Evolutionary conservation across 1,140 invertebrate genomes (phyloP).

Genomic region (Marisa cornuarietis): DNA sequence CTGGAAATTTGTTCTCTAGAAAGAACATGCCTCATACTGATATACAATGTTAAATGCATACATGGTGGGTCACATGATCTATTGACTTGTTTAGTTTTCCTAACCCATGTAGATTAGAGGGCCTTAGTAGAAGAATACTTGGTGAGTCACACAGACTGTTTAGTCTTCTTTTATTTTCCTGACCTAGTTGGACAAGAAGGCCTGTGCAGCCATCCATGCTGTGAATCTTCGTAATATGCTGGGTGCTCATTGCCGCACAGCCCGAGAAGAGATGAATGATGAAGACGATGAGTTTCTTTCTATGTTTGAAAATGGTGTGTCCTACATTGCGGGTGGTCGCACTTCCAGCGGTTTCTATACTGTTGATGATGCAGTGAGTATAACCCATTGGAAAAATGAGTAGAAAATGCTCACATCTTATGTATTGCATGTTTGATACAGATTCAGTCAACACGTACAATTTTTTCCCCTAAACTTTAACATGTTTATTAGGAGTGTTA

Average conservation of each 20-base stretch:
- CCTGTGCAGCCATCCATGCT: slow-evolving; percentile 98
- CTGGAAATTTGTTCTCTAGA: too few species aligned
- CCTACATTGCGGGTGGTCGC: slow-evolving; percentile 95
- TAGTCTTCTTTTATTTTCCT: not conserved
- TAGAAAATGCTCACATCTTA: not conserved
- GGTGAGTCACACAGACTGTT: too few species aligned
- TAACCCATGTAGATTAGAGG: too few species aligned
- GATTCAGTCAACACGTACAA: too few species aligned
- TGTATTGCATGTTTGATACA: too few species aligned
- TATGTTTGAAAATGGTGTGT: slow-evolving; percentile 91
- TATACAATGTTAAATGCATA: too few species aligned
- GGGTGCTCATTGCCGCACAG: slow-evolving; percentile 95
- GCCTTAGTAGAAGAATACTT: too few species aligned
- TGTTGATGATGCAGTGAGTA: slow-evolving; percentile 75
- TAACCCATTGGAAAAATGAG: not conserved
- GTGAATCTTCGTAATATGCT: slow-evolving; percentile 97
- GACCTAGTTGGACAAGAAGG: slow-evolving; percentile 89
- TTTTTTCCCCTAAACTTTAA: too few species aligned
- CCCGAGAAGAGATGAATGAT: slow-evolving; percentile 95
- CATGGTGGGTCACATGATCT: too few species aligned
- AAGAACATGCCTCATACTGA: too few species aligned
- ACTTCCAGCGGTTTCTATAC: slow-evolving; percentile 98
- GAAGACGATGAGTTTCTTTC: slow-evolving; percentile 96
- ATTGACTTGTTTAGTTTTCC: too few species aligned
- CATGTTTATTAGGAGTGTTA: too few species aligned